These are phyloP conservation scores for Aphodius sticticus DNA, from an alignment of 2,888 invertebrate genomes.

Conservation along the genomic window DNA sequence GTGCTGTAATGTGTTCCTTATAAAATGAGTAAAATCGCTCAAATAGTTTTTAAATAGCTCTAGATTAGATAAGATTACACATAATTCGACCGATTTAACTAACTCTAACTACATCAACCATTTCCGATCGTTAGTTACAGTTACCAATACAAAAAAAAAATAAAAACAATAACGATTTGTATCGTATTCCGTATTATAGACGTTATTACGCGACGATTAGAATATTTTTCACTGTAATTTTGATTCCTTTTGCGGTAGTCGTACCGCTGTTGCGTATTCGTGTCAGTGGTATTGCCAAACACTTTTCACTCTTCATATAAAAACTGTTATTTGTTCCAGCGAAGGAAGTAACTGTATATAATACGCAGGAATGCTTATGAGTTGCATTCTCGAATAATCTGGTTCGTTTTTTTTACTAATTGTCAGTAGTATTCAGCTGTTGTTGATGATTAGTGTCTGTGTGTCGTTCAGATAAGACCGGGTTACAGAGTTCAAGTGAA, in stretches of 20 bases:
- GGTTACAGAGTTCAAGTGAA: background rate
- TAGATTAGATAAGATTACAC: background rate
- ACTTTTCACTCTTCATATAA: background rate
- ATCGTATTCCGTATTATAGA: background rate
- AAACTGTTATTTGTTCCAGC: conserved; percentile 4
- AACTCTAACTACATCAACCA: background rate
- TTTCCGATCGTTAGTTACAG: background rate
- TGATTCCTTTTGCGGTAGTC: background rate
- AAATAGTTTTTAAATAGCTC: background rate
- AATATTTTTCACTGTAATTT: background rate
- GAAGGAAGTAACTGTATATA: background rate
- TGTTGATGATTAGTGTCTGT: background rate
- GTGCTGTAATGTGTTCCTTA: too few relatives aligned
- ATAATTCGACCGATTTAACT: background rate
- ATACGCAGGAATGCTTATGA: background rate
- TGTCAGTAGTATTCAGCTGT: background rate
- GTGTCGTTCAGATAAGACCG: background rate
- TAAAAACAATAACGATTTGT: background rate
- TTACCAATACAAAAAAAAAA: background rate
- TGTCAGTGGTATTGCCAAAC: background rate
- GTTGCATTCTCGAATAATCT: background rate
- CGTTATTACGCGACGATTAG: background rate
- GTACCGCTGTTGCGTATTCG: background rate
- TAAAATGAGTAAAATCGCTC: background rate
- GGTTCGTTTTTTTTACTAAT: background rate